These are phyloP conservation scores for Varanus salvator DNA, from an alignment of 2,113 vertebrate genomes.

Conservation along the genomic window DNA sequence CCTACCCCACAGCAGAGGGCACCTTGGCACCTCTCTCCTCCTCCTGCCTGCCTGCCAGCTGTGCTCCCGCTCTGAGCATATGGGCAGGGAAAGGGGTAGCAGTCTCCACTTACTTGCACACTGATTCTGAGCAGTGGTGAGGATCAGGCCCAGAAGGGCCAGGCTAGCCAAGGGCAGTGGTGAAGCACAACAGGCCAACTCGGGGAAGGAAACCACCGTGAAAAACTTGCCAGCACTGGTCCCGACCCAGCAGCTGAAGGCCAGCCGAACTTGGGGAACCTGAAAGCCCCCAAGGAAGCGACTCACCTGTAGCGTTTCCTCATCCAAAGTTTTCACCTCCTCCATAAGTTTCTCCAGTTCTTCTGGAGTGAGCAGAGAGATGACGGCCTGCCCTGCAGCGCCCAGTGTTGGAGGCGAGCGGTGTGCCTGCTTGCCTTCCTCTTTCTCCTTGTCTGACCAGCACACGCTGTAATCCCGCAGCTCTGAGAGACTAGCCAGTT, in stretches of 20 bases:
- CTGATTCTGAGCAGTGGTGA: too few species aligned
- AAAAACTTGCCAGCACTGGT: neutral
- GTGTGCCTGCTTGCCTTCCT: constrained; percentile 51
- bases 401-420: constrained; percentile 58
- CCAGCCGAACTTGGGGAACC: neutral
- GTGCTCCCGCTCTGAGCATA: too few species aligned
- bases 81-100: too few species aligned
- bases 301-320: constrained; percentile 87
- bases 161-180: too few species aligned
- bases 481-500: constrained; percentile 83
- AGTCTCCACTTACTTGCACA: too few species aligned
- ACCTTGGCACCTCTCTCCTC: too few species aligned
- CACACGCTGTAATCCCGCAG: constrained; percentile 84
- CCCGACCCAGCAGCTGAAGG: neutral
- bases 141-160: too few species aligned
- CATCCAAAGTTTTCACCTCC: constrained; percentile 88
- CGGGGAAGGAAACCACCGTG: too few species aligned
- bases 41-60: too few species aligned
- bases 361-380: constrained; percentile 86
- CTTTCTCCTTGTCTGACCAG: constrained; percentile 65
- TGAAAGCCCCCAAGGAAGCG: neutral
- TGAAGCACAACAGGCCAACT: too few species aligned
- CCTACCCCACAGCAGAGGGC: too few species aligned
- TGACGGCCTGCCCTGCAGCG: constrained; percentile 81
- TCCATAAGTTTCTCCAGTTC: constrained; percentile 86